Evolutionary conservation across 2,797 vertebrate genomes (phyloP).

Genomic region (Labroides dimidiatus): DNA sequence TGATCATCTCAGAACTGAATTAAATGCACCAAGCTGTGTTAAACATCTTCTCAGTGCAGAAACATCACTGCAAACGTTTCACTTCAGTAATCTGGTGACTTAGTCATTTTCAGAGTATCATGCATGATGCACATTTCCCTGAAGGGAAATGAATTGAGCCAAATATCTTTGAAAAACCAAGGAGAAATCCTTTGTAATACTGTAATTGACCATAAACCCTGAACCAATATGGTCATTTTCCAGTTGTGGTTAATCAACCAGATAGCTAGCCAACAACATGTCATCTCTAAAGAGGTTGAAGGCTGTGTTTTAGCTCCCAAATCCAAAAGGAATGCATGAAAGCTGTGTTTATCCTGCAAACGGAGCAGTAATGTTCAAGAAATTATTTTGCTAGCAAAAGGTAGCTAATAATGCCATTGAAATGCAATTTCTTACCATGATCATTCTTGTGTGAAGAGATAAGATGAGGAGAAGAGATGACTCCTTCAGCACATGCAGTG

Average conservation of each 20-base stretch:
- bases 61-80: neutral
- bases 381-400: too few relatives aligned
- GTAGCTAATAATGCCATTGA: too few relatives aligned
- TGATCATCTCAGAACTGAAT: neutral
- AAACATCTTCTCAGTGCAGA: neutral
- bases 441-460: too few relatives aligned
- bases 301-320: neutral
- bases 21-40: neutral
- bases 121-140: neutral
- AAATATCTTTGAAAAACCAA: constrained; percentile 8
- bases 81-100: constrained; percentile 5
- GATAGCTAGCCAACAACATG: neutral
- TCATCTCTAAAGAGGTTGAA: neutral
- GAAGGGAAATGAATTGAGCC: neutral
- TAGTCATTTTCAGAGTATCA: constrained; percentile 16
- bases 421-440: too few relatives aligned
- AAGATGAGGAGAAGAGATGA: too few relatives aligned
- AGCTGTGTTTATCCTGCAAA: neutral
- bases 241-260: neutral
- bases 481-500: too few relatives aligned
- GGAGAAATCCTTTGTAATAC: neutral
- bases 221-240: neutral
- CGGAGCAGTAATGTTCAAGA: neutral
- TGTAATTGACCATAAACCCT: neutral
- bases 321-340: neutral